Evolutionary conservation across 1,140 invertebrate species (phyloP).

Genomic region (Hypsibius dujardini): DNA sequence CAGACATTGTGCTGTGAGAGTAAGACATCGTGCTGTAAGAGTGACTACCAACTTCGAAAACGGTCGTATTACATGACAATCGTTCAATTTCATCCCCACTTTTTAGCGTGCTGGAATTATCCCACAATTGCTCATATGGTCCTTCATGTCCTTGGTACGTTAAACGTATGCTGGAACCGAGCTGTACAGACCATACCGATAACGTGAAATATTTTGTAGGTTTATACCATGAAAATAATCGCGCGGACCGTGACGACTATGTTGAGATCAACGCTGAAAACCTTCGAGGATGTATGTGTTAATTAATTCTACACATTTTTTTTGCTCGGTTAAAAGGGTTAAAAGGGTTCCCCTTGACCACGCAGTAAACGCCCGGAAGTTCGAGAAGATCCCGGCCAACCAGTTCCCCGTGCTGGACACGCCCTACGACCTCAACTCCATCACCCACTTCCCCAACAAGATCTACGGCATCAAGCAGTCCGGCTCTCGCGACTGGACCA

Average conservation of each 20-base stretch:
- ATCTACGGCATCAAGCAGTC: not conserved
- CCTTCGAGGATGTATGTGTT: not conserved
- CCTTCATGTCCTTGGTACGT: constrained; percentile 11
- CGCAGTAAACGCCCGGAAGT: not conserved
- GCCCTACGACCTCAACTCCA: not conserved
- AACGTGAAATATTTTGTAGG: not conserved
- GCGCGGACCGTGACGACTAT: constrained; percentile 5
- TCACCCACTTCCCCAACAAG: not conserved
- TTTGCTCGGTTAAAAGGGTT: not conserved
- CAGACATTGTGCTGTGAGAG: no score
- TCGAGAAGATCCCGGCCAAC: not conserved
- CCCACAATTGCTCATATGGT: not conserved
- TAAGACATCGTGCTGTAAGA: no score
- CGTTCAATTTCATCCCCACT: not conserved
- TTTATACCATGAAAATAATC: not conserved
- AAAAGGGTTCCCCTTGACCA: not conserved
- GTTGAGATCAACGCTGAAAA: constrained; percentile 12
- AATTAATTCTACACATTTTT: not conserved
- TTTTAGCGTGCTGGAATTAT: constrained; percentile 9
- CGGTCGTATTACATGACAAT: not conserved
- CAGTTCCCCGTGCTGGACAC: not conserved
- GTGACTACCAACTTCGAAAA: no score
- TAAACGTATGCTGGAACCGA: not conserved
- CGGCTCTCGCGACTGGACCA: constrained; percentile 8
- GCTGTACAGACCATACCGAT: not conserved